These are phyloP conservation scores for Spondyliosoma cantharus DNA, from an alignment of 2,797 vertebrate genomes.

Conservation along the genomic window DNA sequence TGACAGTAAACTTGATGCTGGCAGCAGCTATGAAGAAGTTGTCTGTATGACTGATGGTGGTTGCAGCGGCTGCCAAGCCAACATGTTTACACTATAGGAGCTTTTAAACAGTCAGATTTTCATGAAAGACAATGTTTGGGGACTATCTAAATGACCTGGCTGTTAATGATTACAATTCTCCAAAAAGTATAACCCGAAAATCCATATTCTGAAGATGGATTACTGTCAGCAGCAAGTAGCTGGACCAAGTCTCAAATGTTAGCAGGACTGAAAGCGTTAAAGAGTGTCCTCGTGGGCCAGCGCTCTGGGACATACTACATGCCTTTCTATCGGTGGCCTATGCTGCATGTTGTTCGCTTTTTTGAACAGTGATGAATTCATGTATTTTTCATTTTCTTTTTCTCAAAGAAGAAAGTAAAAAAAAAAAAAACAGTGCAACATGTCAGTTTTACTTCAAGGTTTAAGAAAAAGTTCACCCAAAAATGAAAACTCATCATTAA, in stretches of 20 bases:
- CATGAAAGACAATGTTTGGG: conserved; percentile 52
- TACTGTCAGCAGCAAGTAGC: not conserved
- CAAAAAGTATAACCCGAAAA: conserved; percentile 15
- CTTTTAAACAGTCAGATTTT: conserved; percentile 63
- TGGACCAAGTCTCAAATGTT: not conserved
- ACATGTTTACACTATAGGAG: conserved; percentile 61
- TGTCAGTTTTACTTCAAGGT: not conserved
- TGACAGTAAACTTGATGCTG: conserved; percentile 70
- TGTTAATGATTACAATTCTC: conserved; percentile 33
- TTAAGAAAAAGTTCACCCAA: too few relatives aligned
- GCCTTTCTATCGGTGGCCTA: not conserved
- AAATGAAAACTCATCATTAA: too few relatives aligned
- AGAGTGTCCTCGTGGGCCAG: not conserved
- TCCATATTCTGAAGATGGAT: conserved; percentile 9
- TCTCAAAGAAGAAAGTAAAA: not conserved
- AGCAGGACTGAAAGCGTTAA: not conserved
- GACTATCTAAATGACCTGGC: conserved; percentile 17
- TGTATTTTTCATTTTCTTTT: not conserved
- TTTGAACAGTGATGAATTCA: not conserved
- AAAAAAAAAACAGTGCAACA: not conserved
- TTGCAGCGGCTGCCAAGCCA: conserved; percentile 46
- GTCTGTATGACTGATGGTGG: conserved; percentile 71
- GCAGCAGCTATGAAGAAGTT: conserved; percentile 71
- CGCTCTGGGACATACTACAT: not conserved
- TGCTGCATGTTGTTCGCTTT: not conserved